Percentiles rank a stretch among this genome's conserved stretches.
These are phyloP conservation scores for Pitangus sulphuratus DNA, from an alignment of 2,797 vertebrate species.

Conservation along the genomic window DNA sequence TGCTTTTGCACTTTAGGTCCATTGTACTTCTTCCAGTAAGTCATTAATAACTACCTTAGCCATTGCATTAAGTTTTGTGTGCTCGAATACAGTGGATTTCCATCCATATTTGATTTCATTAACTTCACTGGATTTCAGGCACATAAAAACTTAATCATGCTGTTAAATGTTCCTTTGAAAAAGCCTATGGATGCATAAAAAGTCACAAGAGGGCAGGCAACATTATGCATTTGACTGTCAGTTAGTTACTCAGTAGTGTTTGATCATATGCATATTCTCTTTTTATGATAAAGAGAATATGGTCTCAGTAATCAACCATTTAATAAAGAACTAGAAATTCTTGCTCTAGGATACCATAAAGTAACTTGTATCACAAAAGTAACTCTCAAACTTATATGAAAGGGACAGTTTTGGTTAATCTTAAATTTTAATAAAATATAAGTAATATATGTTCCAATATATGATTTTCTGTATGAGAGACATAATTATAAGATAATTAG, in stretches of 20 bases:
- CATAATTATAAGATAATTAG: background rate
- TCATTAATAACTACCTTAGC: background rate
- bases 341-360: background rate
- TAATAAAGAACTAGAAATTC: background rate
- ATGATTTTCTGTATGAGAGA: background rate
- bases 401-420: background rate
- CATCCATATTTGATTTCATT: background rate
- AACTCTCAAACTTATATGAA: background rate
- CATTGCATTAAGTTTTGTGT: background rate
- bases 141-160: background rate
- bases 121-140: background rate
- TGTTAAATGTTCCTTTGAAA: background rate
- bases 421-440: background rate
- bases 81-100: background rate
- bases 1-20: background rate
- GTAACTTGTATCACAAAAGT: background rate
- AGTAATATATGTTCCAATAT: background rate
- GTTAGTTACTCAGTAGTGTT: background rate
- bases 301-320: background rate
- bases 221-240: background rate
- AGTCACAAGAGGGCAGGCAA: background rate
- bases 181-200: background rate
- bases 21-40: background rate
- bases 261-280: background rate
- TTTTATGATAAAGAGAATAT: background rate